Evolutionary conservation across 2,888 invertebrate species (phyloP).

Genomic region (Macrosoma leucophasiata): DNA sequence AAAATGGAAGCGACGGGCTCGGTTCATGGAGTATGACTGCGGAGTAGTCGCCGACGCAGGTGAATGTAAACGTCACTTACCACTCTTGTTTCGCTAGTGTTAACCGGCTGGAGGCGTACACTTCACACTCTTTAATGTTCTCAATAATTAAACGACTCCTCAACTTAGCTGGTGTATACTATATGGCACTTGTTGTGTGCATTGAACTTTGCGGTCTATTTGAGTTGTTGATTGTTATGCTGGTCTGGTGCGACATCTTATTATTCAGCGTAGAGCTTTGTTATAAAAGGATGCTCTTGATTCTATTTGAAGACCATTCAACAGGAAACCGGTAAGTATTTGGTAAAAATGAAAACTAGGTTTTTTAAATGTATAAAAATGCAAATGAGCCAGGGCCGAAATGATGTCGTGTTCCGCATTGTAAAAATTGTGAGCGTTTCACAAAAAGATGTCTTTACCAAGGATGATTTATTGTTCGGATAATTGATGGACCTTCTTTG

Average conservation of each 20-base stretch:
- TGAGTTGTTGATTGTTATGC: conserved; percentile 54
- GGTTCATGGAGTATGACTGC: conserved; percentile 55
- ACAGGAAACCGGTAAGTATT: conserved; percentile 13
- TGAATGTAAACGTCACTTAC: conserved; percentile 65
- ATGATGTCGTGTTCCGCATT: conserved; percentile 5
- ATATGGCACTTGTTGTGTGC: conserved; percentile 47
- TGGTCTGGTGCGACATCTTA: conserved; percentile 40
- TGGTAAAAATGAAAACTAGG: too few species aligned
- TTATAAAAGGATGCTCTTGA: conserved; percentile 21
- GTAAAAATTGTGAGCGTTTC: too few species aligned
- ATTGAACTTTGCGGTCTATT: conserved; percentile 66
- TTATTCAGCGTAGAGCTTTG: conserved; percentile 36
- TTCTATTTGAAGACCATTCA: conserved; percentile 10
- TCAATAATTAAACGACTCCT: conserved; percentile 37
- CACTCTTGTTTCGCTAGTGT: conserved; percentile 59
- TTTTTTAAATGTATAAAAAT: conserved; percentile 1
- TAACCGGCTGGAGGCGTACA: conserved; percentile 40
- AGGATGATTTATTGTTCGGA: too few species aligned
- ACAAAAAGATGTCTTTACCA: too few species aligned
- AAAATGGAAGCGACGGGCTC: conserved; percentile 42
- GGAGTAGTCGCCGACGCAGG: conserved; percentile 56
- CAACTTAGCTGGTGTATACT: conserved; percentile 48
- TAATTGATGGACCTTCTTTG: too few species aligned
- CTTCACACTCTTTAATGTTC: conserved; percentile 34
- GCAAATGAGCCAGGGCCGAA: background rate